A percentile compares a stretch with the other conserved stretches of the same genome.
Conservation (phyloP, 2,113 vertebrate species). For the Lethenteron reissneri region DNA sequence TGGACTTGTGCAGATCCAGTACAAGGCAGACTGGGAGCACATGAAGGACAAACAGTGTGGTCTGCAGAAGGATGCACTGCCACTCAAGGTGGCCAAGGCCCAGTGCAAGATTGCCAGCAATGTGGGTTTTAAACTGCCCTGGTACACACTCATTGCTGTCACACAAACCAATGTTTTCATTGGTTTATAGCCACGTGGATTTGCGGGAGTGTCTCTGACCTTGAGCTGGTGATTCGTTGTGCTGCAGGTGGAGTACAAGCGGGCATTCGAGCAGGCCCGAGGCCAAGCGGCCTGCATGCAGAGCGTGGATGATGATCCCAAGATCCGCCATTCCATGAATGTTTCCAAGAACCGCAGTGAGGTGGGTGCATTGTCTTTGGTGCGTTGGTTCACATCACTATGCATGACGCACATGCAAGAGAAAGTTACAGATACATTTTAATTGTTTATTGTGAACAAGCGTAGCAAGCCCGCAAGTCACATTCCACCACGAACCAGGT, state of each 20-base stretch:
- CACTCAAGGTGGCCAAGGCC: constrained; percentile 51
- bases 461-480: too few relatives aligned
- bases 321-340: neutral
- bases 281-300: neutral
- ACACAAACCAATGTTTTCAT: too few relatives aligned
- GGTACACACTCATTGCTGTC: too few relatives aligned
- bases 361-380: neutral
- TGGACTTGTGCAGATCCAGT: constrained; percentile 40
- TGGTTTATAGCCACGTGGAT: too few relatives aligned
- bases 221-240: neutral
- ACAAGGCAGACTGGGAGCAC: constrained; percentile 51
- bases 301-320: neutral
- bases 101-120: constrained; percentile 39
- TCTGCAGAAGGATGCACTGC: constrained; percentile 86
- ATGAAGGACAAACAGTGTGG: constrained; percentile 86
- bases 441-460: too few relatives aligned
- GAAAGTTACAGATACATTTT: too few relatives aligned
- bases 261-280: neutral
- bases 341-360: constrained; percentile 1
- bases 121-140: constrained; percentile 22
- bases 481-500: too few relatives aligned
- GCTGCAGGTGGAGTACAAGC: constrained; percentile 3
- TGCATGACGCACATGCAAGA: too few relatives aligned
- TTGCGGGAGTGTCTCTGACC: too few relatives aligned
- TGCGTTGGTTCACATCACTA: too few relatives aligned